These are phyloP conservation scores for Noturus placidus DNA, from an alignment of 2,113 vertebrate genomes.

Conservation along the genomic window DNA sequence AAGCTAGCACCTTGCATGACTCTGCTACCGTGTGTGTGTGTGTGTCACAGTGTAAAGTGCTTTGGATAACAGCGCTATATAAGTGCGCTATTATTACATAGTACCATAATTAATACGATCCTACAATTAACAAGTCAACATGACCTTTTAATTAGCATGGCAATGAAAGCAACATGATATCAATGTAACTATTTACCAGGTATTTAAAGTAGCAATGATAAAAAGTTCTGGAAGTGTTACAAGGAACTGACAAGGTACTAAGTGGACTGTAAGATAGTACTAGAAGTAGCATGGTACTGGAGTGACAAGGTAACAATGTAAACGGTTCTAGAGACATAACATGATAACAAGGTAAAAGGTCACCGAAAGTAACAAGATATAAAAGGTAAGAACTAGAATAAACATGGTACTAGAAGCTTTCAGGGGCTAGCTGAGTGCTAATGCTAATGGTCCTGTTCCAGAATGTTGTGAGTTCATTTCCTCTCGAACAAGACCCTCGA, in stretches of 20 bases:
- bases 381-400: not conserved
- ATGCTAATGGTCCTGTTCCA: not conserved
- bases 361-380: no score
- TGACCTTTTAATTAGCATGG: not conserved
- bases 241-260: no score
- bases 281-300: not conserved
- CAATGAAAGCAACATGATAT: not conserved
- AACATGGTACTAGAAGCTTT: not conserved
- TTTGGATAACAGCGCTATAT: no score
- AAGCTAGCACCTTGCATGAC: no score
- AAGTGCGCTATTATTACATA: no score
- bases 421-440: not conserved
- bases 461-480: not conserved
- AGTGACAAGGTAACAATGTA: not conserved
- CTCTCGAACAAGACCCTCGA: not conserved
- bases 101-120: no score
- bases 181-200: not conserved
- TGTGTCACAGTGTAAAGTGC: no score
- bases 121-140: no score
- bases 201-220: not conserved
- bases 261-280: no score
- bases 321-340: not conserved
- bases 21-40: no score
- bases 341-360: no score
- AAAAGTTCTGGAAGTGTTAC: no score